Conservation (phyloP, 2,888 invertebrate species). For the Ophraella communa region DNA sequence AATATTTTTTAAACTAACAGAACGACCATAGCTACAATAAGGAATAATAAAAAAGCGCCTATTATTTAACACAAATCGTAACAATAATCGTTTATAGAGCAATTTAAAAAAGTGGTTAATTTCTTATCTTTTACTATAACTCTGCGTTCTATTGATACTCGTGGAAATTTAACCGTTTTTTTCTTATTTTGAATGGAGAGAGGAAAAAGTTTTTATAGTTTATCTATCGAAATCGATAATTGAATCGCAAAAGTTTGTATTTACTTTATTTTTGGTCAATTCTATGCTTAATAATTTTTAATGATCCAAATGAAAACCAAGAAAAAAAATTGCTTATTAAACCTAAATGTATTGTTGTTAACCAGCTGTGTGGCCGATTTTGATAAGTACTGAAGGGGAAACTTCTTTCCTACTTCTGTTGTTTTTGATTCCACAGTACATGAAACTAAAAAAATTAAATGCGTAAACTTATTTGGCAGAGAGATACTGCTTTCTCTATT, state of each 20-base stretch:
- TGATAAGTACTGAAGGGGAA: not conserved
- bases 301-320: not conserved
- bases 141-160: not conserved
- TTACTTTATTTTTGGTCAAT: not conserved
- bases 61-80: conserved; percentile 47
- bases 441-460: not conserved
- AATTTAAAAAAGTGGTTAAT: not conserved
- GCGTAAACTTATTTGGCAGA: not conserved
- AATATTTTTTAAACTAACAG: not conserved
- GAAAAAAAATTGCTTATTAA: not conserved
- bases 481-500: conserved; percentile 31
- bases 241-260: not conserved
- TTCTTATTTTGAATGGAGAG: not conserved
- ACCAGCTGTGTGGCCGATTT: not conserved
- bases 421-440: not conserved
- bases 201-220: not conserved
- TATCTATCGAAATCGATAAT: not conserved
- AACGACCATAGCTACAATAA: conserved; percentile 32
- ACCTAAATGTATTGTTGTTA: not conserved
- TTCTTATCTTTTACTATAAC: not conserved
- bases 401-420: not conserved
- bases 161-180: not conserved
- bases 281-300: not conserved
- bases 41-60: conserved; percentile 5
- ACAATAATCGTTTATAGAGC: conserved; percentile 46